Percentiles rank a stretch among this genome's conserved stretches.
Evolutionary conservation across 2,113 vertebrate species (phyloP).

Genomic region (Casuarius casuarius): DNA sequence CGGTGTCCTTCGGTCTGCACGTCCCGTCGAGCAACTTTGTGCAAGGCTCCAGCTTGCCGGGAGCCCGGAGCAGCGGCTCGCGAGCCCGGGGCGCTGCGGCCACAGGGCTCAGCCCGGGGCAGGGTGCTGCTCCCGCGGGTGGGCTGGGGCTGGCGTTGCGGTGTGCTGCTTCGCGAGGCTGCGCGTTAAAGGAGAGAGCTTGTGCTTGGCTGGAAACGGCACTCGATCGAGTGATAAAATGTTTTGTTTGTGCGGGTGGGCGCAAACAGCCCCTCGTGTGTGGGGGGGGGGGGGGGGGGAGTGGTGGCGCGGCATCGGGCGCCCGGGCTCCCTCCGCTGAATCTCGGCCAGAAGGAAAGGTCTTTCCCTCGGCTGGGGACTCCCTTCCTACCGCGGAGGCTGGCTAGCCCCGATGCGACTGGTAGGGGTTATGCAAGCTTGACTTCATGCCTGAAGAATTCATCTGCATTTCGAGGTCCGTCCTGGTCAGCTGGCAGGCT

Average conservation of each 20-base stretch:
- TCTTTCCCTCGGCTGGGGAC: not conserved
- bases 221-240: not conserved
- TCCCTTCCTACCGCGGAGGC: not conserved
- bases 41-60: not conserved
- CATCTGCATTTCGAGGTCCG: not conserved
- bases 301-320: too few species aligned
- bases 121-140: not conserved
- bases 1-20: not conserved
- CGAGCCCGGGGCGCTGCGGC: not conserved
- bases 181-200: not conserved
- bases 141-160: not conserved
- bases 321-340: not conserved
- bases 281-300: not conserved
- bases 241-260: fast-evolving
- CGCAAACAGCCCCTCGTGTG: not conserved
- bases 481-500: not conserved
- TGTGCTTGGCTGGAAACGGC: not conserved
- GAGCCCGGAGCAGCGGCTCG: not conserved
- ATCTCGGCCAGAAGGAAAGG: not conserved
- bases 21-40: not conserved
- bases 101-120: not conserved
- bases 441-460: not conserved
- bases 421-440: not conserved
- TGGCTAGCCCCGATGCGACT: not conserved
- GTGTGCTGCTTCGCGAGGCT: not conserved